Evolutionary conservation across 2,797 vertebrate species (phyloP), one percentile per base, ranked within the genome.

Genomic region (Buphagus erythrorhynchus): DNA sequence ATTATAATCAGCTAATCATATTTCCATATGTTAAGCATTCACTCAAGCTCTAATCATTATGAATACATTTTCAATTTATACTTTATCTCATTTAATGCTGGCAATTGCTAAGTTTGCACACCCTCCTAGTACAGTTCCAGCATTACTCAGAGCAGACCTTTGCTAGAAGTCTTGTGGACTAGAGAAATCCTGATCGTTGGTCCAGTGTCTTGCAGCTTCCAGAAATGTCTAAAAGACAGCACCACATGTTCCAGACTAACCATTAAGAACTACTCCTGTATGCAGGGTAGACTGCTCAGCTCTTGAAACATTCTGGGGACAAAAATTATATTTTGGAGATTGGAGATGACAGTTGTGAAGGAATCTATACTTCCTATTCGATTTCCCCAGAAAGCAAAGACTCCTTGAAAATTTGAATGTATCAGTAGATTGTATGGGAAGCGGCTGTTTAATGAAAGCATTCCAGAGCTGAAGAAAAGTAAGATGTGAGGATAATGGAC

Each of bases 1-100:
- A 91, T 90, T 88, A 61, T 95, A 90, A 95, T 88, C 89, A 91
- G 61, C 52, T 90, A 49, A 89, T 91, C 85, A 57, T 80, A 92
- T 94, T 89, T 87, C 89, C 65, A 54, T 73, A 62, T 61, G 89
- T 75, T 94, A 91, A 83, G 57, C 79, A 77, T 74, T 59, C 68
- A 49, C 25, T 95, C 0, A 0, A 89, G 48, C 36, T 31, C 29
- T 52, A 87, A 73, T 73, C n/a, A 72, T 67, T 82, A 55, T 25
- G 57, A 89, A 71, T 91, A 67, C 19, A 63, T 71, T 92, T 91
- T 62, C 63, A 69, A 6, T 79, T 89, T 67, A 59, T 83, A n/a
- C 25, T 74, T 3, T 51, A 54, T 42, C 72, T 76, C 57, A 16
- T 73, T 93, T 55, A 59, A 0, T 73, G 61, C 72, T 65, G 57